Conservation (phyloP, 2,888 invertebrate species). For the Oxytorus armatus region DNA sequence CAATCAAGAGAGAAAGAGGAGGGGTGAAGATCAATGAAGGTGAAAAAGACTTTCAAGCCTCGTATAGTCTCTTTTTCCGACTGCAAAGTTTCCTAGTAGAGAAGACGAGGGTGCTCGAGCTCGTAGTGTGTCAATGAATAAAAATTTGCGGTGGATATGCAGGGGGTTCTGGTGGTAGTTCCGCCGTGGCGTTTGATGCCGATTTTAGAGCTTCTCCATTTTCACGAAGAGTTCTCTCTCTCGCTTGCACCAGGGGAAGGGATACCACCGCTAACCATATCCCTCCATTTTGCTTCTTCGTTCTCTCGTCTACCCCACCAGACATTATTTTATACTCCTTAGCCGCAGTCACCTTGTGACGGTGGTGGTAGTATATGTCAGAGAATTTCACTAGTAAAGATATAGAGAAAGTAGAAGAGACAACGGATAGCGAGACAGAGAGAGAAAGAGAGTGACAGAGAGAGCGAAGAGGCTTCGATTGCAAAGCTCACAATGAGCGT, state of each 20-base stretch:
- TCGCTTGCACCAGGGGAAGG: slow-evolving; percentile 9
- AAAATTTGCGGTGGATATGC: slow-evolving; percentile 79
- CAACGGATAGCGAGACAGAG: no score
- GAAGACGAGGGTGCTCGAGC: slow-evolving; percentile 76
- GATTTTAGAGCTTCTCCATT: slow-evolving; percentile 79
- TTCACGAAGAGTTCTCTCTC: slow-evolving; percentile 46
- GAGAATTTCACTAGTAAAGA: slow-evolving; percentile 52
- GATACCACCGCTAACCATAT: slow-evolving; percentile 47
- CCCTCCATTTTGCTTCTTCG: slow-evolving; percentile 34
- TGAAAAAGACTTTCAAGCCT: slow-evolving; percentile 28
- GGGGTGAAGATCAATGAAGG: slow-evolving; percentile 39
- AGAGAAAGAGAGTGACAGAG: slow-evolving; percentile 44
- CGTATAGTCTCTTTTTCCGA: slow-evolving; percentile 30
- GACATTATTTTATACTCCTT: slow-evolving; percentile 77
- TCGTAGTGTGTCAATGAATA: slow-evolving; percentile 84
- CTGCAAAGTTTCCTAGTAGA: slow-evolving; percentile 67
- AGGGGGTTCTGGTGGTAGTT: slow-evolving; percentile 68
- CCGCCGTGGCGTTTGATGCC: slow-evolving; percentile 79
- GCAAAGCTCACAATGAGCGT: slow-evolving; percentile 80
- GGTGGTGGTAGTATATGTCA: slow-evolving; percentile 38
- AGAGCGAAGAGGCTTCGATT: slow-evolving; percentile 58
- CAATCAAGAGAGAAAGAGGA: background rate
- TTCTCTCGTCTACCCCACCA: slow-evolving; percentile 45
- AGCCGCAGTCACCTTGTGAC: slow-evolving; percentile 66
- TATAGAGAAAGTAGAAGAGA: slow-evolving; percentile 44